phyloP scores from a whole-genome alignment of 2,113 vertebrate species.

The Forbesichthys papilliferus region DNA sequence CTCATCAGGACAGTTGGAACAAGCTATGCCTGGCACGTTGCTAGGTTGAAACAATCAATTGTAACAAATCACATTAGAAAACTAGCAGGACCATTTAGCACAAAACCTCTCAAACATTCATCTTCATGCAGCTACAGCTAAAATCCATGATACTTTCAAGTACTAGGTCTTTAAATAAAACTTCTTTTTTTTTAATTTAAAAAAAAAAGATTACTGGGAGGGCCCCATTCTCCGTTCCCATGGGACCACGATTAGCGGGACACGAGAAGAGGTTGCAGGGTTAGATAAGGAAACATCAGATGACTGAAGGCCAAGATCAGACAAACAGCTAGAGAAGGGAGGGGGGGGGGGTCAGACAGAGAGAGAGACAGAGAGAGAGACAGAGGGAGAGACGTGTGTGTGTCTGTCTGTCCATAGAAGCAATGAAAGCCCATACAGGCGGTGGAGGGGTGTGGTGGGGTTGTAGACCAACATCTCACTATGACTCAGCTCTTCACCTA shows the following conservation, averaged over 20 bases:
- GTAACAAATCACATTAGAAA: no score
- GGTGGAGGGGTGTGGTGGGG: no score
- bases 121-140: not conserved
- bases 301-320: constrained; percentile 12
- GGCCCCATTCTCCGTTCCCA: constrained; percentile 16
- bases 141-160: not conserved
- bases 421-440: no score
- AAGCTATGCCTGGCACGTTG: no score
- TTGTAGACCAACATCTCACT: not conserved
- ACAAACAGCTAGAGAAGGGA: not conserved
- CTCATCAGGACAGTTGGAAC: not conserved
- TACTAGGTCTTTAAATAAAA: constrained; percentile 10
- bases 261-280: not conserved
- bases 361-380: constrained; percentile 13
- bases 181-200: not conserved
- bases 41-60: no score
- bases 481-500: not conserved
- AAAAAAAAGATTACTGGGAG: not conserved
- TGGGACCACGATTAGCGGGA: constrained; percentile 27
- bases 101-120: not conserved
- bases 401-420: no score
- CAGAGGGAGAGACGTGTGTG: not conserved
- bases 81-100: not conserved
- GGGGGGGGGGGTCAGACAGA: not conserved
- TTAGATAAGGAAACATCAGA: constrained; percentile 22